Base-by-base conservation (phyloP, 1,140 invertebrate species). In the Diuraphis noxia region DNA sequence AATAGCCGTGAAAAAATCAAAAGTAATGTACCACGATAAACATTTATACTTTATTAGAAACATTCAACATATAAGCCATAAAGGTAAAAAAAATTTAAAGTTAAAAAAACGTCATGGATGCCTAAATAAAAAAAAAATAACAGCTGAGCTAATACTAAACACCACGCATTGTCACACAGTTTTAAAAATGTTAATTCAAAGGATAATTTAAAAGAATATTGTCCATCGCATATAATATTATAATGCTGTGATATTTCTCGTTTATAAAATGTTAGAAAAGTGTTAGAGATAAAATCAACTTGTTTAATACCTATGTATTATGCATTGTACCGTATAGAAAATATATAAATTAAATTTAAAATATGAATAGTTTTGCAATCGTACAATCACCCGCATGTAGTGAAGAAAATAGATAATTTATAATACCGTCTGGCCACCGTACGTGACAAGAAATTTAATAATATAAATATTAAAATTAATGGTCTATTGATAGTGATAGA, bases 351-450 rank as follows among this genome's bases (percentile, higher is more conserved):
- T n/a, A 6, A 72, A 72, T 72, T 72, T 72, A n/a, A 72, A 72
- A 72, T n/a, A 72, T 72, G 56, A 72, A 72, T 72, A 72, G 56
- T 72, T 72, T 72, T 72, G 56, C 56, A 72, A 72, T 72, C 56
- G 56, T 72, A 72, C 56, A 72, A n/a, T 72, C 56, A 72, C 56
- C 56, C 56, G 56, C 13, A 72, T 30, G 30, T 34, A 8, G 52
- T 72, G 30, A n/a, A 72, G 30, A 10, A 30, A 17, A 72, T 72
- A 72, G 56, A 72, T 72, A n/a, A 72, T 17, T n/a, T 17, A 4
- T n/a, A n/a, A n/a, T 17, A 13, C n/a, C 10, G 56, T 72, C 56
- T 72, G 56, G 56, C 6, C 0, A n/a, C 30, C n/a, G n/a, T 72
- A 72, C 56, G 56, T 72, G 56, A 72, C 56, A n/a, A 63, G 10